These are phyloP conservation scores for Heterohyrax brucei DNA, from an alignment of 2,797 vertebrate species.

Conservation along the genomic window DNA sequence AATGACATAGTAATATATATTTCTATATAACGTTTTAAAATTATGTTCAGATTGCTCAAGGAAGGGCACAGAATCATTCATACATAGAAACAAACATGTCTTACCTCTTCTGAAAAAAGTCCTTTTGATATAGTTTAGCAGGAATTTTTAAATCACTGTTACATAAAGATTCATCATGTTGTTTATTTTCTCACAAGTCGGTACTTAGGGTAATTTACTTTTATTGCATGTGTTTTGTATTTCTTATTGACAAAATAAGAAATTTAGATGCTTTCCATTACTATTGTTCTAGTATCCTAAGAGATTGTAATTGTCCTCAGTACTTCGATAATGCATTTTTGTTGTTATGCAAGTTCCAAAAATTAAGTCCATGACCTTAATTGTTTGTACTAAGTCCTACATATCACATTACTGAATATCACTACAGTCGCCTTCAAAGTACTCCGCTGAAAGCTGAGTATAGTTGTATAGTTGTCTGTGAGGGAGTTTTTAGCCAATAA, in stretches of 20 bases:
- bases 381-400: no score
- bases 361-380: no score
- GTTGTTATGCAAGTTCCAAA: neutral
- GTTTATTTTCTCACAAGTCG: conserved; percentile 31
- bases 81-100: neutral
- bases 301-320: neutral
- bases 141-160: conserved; percentile 31
- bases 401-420: no score
- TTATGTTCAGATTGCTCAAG: neutral
- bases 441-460: no score
- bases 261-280: neutral
- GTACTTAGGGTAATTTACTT: neutral
- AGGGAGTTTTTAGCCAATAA: no score
- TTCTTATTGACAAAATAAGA: neutral
- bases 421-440: no score
- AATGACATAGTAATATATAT: conserved; percentile 66
- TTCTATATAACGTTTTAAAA: conserved; percentile 69
- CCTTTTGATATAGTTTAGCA: neutral
- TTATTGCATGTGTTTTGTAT: neutral
- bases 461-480: no score
- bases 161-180: neutral
- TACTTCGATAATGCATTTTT: conserved; percentile 11
- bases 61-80: neutral
- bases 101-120: neutral
- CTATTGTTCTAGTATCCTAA: neutral